Evolutionary conservation across 1,140 invertebrate species (phyloP).

Genomic region (Nasonia longicornis): DNA sequence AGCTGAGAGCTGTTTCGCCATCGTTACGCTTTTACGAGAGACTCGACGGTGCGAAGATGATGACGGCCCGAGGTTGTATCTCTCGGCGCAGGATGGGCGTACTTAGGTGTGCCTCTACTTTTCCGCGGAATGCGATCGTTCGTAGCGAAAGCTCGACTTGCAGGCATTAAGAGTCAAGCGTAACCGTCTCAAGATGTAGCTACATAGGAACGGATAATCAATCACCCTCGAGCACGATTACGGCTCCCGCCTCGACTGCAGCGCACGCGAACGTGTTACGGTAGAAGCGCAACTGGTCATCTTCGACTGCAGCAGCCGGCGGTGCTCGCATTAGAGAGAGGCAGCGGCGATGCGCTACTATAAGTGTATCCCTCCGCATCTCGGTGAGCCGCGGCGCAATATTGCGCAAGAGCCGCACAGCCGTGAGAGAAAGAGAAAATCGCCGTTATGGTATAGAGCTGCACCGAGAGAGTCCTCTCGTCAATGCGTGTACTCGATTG

Average conservation of each 20-base stretch:
- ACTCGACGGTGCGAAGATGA: background rate
- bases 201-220: background rate
- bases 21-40: slow-evolving; percentile 27
- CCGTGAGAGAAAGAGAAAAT: background rate
- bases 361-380: background rate
- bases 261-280: background rate
- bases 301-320: background rate
- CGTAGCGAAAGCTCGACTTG: background rate
- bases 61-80: slow-evolving; percentile 6
- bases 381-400: background rate
- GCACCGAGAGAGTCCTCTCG: too few relatives aligned
- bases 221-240: background rate
- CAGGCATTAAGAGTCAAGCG: slow-evolving; percentile 11
- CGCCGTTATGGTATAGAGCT: background rate
- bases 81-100: background rate
- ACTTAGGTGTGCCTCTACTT: background rate
- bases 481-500: background rate
- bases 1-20: slow-evolving; percentile 48
- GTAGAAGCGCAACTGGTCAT: slow-evolving; percentile 4
- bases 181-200: background rate
- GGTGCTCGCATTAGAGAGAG: slow-evolving; percentile 9
- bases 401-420: slow-evolving; percentile 7
- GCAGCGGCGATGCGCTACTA: background rate
- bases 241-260: background rate
- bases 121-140: background rate